Base-by-base conservation (phyloP, 2,113 vertebrate species). In the Cyprinus carpio region DNA sequence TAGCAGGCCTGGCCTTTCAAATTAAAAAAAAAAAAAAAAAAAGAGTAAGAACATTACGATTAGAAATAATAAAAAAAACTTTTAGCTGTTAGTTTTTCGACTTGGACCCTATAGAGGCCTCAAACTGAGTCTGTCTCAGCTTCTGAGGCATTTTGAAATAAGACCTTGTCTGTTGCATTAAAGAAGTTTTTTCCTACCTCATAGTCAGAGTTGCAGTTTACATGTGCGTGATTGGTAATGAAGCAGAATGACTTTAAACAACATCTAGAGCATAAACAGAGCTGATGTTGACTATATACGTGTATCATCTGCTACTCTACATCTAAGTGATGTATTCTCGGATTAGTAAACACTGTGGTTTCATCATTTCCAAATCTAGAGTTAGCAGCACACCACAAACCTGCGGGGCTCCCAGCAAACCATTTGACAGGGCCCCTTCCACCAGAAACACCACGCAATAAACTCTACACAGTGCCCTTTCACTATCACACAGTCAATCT, bases 321-420 rank as follows among this genome's bases (percentile, higher is more conserved):
- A 23, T 34, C 76, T 60, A 34, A 25, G 43, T 27, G 49, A 62
- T 75, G 40, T 58, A 71, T 84, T 58, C n/a, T 77, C 81, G 51
- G 80, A 83, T 20, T 20, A 10, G 27, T 74, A 79, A 86, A 86
- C n/a, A 80, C 15, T 20, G 84, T 46, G 81, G 81, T 40, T 12
- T 31, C 31, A 25, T 13, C 3, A 15, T 40, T 76, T 79, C 84
- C 16, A 56, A 43, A 76, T 86, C 23, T 84, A 64, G 65, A 85
- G 51, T 54, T 37, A 37, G 56, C 20, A 71, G 67, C 79, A 29
- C n/a, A 18, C 25, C 82, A 75, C 46, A 78, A 49, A 31, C 3
- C 6, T 15, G 27, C 15, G n/a, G 13, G n/a, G 6, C 43, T 6
- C 13, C 6, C 40, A 27, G 20, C 0, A 37, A 27, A 37, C 7